Evolutionary conservation across 2,113 vertebrate genomes (phyloP).

Genomic region (Canis aureus): DNA sequence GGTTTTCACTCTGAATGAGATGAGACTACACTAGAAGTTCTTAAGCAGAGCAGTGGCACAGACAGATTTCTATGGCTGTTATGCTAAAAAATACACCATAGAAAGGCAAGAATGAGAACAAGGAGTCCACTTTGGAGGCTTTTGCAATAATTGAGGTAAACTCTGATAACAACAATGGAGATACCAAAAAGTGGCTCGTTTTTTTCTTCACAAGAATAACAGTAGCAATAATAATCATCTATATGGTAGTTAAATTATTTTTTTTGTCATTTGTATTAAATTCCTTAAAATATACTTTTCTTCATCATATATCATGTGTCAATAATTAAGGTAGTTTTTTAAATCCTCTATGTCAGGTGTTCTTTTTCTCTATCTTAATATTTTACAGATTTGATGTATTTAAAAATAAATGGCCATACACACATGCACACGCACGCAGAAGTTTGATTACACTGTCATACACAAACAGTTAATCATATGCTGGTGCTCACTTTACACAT

Average conservation of each 20-base stretch:
- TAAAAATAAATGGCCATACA: slow-evolving; percentile 32
- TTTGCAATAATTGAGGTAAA: not conserved
- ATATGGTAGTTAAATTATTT: not conserved
- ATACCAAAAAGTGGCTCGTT: not conserved
- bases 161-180: not conserved
- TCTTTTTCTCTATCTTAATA: slow-evolving; percentile 29
- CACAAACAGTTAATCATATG: slow-evolving; percentile 42
- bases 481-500: slow-evolving; percentile 1
- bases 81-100: not conserved
- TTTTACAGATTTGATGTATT: slow-evolving; percentile 56
- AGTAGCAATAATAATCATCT: slow-evolving; percentile 17
- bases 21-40: not conserved
- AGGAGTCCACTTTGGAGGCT: not conserved
- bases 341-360: not conserved
- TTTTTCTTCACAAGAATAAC: slow-evolving; percentile 33
- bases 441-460: not conserved
- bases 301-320: not conserved
- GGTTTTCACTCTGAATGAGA: not conserved
- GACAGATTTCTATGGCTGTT: not conserved
- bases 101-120: not conserved
- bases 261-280: slow-evolving; percentile 58
- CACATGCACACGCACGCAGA: not conserved
- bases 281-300: slow-evolving; percentile 46
- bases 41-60: not conserved
- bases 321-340: slow-evolving; percentile 47